A percentile compares a stretch with the other conserved stretches of the same genome.
Conservation (phyloP, 2,113 vertebrate species). For the Peromyscus polionotus region DNA sequence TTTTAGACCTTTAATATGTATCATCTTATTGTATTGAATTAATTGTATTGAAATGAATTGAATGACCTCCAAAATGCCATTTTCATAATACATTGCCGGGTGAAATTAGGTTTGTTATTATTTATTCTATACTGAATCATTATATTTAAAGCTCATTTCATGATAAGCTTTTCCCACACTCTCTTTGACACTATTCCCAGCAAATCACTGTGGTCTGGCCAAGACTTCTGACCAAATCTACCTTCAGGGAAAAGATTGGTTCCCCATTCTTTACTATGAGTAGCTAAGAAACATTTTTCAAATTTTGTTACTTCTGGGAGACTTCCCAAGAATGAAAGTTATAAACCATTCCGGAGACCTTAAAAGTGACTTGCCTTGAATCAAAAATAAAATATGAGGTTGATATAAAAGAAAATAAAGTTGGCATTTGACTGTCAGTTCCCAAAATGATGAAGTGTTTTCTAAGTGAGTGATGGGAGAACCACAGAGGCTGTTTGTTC, state of each 20-base stretch:
- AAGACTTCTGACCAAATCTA: slow-evolving; percentile 31
- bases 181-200: slow-evolving; percentile 18
- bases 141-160: slow-evolving; percentile 3
- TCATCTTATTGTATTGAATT: not conserved
- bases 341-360: slow-evolving; percentile 67
- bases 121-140: slow-evolving; percentile 60
- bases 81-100: not conserved
- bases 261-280: slow-evolving; percentile 20
- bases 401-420: slow-evolving; percentile 79
- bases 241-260: slow-evolving; percentile 47
- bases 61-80: slow-evolving; percentile 43
- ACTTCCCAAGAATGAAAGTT: slow-evolving; percentile 67
- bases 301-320: slow-evolving; percentile 59
- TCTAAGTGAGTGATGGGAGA: slow-evolving; percentile 49
- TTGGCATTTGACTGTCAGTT: slow-evolving; percentile 77
- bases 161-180: slow-evolving; percentile 73
- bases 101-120: slow-evolving; percentile 57
- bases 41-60: not conserved
- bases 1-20: not conserved
- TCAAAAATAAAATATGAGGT: slow-evolving; percentile 76
- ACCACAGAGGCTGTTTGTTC: not conserved
- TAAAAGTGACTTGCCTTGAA: slow-evolving; percentile 72
- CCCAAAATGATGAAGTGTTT: slow-evolving; percentile 65
- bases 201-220: not conserved
- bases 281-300: slow-evolving; percentile 70